phyloP scores from a whole-genome alignment of 2,888 invertebrate species.

The Agriopis aurantiaria region DNA sequence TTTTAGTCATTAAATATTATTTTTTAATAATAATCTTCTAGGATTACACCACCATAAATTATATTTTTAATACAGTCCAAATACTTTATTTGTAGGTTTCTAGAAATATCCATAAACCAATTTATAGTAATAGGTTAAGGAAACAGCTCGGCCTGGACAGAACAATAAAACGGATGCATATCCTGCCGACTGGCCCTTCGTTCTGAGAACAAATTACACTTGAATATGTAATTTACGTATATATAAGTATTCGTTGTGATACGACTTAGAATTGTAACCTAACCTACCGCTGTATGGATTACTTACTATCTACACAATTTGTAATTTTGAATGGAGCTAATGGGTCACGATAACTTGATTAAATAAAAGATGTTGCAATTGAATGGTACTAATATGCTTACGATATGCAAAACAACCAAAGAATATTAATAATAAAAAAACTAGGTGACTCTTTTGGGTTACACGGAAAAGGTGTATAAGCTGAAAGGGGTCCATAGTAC shows the following conservation, averaged over 20 bases:
- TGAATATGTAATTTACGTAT: conserved; percentile 37
- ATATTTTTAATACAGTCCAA: not conserved
- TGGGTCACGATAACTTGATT: conserved; percentile 1
- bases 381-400: conserved; percentile 5
- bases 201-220: conserved; percentile 54
- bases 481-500: too few relatives aligned
- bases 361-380: conserved; percentile 17
- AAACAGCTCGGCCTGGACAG: conserved; percentile 46
- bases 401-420: not conserved
- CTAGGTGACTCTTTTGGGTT: not conserved
- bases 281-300: too few relatives aligned
- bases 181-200: conserved; percentile 57
- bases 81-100: conserved; percentile 7
- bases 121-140: conserved; percentile 42
- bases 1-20: too few relatives aligned
- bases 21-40: too few relatives aligned
- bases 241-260: conserved; percentile 1
- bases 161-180: conserved; percentile 68
- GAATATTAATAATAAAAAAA: not conserved
- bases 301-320: not conserved
- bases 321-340: not conserved
- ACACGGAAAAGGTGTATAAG: too few relatives aligned
- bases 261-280: too few relatives aligned
- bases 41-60: too few relatives aligned
- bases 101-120: conserved; percentile 17